Percentiles rank a stretch among this genome's conserved stretches.
phyloP scores from a whole-genome alignment of 2,113 vertebrate genomes.

The Buteo buteo region DNA sequence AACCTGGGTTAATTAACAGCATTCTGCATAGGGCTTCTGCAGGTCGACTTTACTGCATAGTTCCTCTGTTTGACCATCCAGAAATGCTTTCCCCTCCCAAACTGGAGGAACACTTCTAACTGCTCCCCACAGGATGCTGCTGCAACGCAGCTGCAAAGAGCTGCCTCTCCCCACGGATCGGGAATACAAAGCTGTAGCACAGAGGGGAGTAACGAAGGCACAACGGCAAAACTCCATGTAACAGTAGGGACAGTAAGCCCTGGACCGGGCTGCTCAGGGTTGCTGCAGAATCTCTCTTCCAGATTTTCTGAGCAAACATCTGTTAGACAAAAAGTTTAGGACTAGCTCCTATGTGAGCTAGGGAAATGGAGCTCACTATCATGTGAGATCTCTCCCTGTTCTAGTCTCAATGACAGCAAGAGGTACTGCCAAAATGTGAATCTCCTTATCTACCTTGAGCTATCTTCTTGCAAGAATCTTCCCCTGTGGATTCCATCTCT shows the following conservation, averaged over 20 bases:
- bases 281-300: no score
- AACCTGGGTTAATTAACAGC: background rate
- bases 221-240: accelerated
- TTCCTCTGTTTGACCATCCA: background rate
- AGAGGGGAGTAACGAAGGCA: background rate
- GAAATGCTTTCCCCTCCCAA: background rate
- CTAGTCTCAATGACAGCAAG: background rate
- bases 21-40: background rate
- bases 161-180: no score
- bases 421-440: background rate
- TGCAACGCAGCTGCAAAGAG: background rate
- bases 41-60: background rate
- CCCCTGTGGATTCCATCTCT: background rate
- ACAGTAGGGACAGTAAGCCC: background rate
- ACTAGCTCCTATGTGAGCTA: background rate
- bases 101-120: background rate
- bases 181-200: background rate
- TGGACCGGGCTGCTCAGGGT: background rate
- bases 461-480: background rate
- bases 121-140: background rate
- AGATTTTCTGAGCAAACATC: background rate
- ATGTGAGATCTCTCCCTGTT: background rate
- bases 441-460: background rate
- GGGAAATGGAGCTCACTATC: background rate
- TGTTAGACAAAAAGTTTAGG: background rate